Percentiles rank a stretch among this genome's conserved stretches.
Evolutionary conservation across 2,113 vertebrate genomes (phyloP).

Genomic region (Cephalophus harveyi): DNA sequence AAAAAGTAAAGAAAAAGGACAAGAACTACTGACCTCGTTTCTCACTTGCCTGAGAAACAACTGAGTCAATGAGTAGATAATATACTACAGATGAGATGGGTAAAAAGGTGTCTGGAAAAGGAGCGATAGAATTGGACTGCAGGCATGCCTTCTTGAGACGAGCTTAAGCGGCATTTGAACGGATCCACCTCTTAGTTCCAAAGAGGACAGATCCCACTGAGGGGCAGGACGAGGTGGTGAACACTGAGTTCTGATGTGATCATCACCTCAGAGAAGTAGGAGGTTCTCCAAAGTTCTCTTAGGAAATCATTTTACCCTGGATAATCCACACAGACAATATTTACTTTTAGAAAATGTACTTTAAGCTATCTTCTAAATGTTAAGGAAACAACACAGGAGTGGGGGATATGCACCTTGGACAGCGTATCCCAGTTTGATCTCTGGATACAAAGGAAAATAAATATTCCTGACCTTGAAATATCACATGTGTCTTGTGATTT

Average conservation of each 20-base stretch:
- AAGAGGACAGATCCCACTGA: not conserved
- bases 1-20: not conserved
- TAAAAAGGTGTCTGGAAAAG: too few species aligned
- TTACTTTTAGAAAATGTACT: not conserved
- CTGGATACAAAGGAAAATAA: not conserved
- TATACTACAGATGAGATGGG: not conserved
- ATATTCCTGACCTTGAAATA: not conserved
- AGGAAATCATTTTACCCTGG: not conserved
- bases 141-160: too few species aligned
- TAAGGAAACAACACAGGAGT: not conserved
- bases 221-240: not conserved
- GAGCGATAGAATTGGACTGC: too few species aligned
- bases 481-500: not conserved
- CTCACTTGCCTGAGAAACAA: not conserved
- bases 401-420: not conserved
- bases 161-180: too few species aligned
- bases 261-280: not conserved
- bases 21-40: not conserved
- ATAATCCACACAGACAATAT: not conserved
- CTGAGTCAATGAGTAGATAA: not conserved
- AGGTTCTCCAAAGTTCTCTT: not conserved
- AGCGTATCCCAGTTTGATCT: not conserved
- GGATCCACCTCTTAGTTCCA: not conserved
- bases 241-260: not conserved
- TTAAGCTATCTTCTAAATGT: not conserved